Conservation (phyloP, 2,888 invertebrate species). For the Athalia cordata region DNA sequence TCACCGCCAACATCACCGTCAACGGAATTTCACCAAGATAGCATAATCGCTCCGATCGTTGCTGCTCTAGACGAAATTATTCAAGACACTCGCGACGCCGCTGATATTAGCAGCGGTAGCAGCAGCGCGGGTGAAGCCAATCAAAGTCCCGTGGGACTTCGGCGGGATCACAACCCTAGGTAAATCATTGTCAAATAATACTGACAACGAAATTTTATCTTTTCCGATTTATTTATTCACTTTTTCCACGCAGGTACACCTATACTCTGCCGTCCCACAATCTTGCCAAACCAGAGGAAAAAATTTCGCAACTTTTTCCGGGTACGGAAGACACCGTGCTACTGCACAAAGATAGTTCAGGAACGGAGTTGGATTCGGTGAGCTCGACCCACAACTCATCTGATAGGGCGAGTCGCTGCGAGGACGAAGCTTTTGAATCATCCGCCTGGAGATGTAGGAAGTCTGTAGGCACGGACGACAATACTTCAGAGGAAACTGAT, state of each 20-base stretch:
- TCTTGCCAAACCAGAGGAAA: neutral
- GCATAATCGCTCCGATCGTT: conserved; percentile 29
- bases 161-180: conserved; percentile 25
- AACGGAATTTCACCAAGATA: neutral
- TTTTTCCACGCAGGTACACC: conserved; percentile 1
- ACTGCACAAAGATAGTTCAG: too few species aligned
- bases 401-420: neutral
- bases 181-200: neutral
- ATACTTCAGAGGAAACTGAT: conserved; percentile 18
- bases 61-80: conserved; percentile 35
- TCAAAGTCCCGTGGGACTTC: neutral
- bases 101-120: neutral
- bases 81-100: neutral
- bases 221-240: neutral
- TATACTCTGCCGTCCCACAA: conserved; percentile 1
- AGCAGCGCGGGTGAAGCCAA: neutral
- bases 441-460: conserved; percentile 8
- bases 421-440: neutral
- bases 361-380: neutral
- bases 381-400: neutral
- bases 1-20: neutral
- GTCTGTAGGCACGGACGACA: neutral
- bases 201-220: neutral
- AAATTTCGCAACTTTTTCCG: too few species aligned
- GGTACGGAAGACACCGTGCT: too few species aligned